phyloP scores from a whole-genome alignment of 1,140 invertebrate species.

The Heliconius nattereri region DNA sequence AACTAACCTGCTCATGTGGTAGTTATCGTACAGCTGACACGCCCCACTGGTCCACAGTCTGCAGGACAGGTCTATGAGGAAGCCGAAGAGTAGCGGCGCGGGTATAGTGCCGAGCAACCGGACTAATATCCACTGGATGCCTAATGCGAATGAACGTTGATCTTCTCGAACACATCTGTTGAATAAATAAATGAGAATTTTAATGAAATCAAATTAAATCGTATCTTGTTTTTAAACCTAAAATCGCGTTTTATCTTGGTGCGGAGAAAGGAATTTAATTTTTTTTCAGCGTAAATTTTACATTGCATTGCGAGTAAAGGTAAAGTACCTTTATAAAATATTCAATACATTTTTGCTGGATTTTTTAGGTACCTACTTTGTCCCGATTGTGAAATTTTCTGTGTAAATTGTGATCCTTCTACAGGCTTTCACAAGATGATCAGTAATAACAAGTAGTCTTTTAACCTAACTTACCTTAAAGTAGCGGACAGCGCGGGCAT shows the following conservation, averaged over 20 bases:
- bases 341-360: too few species aligned
- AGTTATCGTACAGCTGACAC: slow-evolving; percentile 87
- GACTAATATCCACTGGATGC: slow-evolving; percentile 93
- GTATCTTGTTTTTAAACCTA: too few species aligned
- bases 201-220: too few species aligned
- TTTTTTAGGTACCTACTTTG: too few species aligned
- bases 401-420: too few species aligned
- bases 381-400: too few species aligned
- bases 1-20: slow-evolving; percentile 85
- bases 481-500: slow-evolving; percentile 90
- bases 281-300: too few species aligned
- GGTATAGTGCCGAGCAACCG: slow-evolving; percentile 91
- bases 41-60: slow-evolving; percentile 88
- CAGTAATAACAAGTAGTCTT: background rate
- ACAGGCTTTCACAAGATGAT: background rate
- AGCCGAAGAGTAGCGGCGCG: slow-evolving; percentile 91
- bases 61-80: slow-evolving; percentile 91
- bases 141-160: slow-evolving; percentile 91
- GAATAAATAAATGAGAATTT: background rate
- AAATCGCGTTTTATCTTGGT: too few species aligned
- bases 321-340: too few species aligned
- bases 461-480: slow-evolving; percentile 81
- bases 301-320: too few species aligned
- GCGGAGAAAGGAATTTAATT: too few species aligned
- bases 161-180: slow-evolving; percentile 89